Base-by-base conservation (phyloP, 2,888 invertebrate species). In the Drosophila peninsularis region DNA sequence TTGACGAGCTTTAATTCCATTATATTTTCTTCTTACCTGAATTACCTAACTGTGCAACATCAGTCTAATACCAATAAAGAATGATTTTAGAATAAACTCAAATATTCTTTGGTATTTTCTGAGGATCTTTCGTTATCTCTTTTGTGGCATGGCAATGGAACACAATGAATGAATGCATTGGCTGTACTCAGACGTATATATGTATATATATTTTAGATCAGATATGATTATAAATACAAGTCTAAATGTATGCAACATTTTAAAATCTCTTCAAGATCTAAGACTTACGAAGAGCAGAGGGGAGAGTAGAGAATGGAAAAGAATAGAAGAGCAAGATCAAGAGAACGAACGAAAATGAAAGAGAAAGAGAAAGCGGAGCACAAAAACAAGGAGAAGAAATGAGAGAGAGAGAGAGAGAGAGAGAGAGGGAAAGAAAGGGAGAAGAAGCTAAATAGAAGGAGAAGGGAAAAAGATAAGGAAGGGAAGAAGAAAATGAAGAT, bases 171-270 rank as follows among this genome's bases (percentile, higher is more conserved):
- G n/a, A n/a, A 41, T 17, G 19, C 5, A 21, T 44, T 9, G 9
- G 4, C 7, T 21, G 6, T 14, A 21, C 7, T n/a, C 14, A 14
- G 21, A 21, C 13, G 4, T 42, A 7, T 42, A 42, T 21, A 21
- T 42, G 19, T 21, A 21, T 24, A 9, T 19, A 30, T 17, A n/a
- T n/a, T n/a, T n/a, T 21, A 55, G n/a, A 34, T 56, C 32, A n/a
- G 17, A 45, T 47, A 14, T 39, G 19, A 41, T 41, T 34, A 36
- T 42, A n/a, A 11, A 41, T 10, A 13, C 14, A 45, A 53, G 62
- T 61, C 52, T 57, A 41, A 70, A 61, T 61, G 42, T 71, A 54
- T 71, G 71, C 71, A 36, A 67, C 39, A 47, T 7, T n/a, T 10
- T 11, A 9, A 19, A 34, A 21, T 0, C 14, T 14, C 13, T 14